Conservation (phyloP, 2,888 invertebrate genomes). For the Glyphotaelius pellucidus region DNA sequence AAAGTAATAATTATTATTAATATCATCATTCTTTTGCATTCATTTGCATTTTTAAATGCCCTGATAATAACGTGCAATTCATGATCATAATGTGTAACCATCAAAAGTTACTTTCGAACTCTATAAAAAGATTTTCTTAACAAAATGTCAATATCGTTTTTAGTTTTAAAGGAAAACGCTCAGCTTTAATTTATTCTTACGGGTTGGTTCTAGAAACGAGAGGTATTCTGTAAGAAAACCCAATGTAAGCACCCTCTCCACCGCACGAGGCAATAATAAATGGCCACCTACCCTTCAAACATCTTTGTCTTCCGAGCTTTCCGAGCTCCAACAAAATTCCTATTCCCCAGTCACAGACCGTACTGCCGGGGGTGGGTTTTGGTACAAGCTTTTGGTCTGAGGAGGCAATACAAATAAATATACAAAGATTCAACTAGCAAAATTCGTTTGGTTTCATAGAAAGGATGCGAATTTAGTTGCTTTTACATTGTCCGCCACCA, state of each 20-base stretch:
- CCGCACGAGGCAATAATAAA: conserved; percentile 59
- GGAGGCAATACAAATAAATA: background rate
- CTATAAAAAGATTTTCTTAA: too few relatives aligned
- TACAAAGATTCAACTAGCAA: background rate
- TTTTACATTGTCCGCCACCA: too few relatives aligned
- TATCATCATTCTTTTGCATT: too few relatives aligned
- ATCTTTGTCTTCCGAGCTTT: conserved; percentile 61
- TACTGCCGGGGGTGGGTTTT: background rate
- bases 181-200: background rate
- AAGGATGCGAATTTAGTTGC: too few relatives aligned
- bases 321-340: background rate
- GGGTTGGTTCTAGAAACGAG: background rate
- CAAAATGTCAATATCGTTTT: too few relatives aligned
- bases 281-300: conserved; percentile 62
- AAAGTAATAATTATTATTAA: too few relatives aligned
- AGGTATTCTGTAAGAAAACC: conserved; percentile 17
- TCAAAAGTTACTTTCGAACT: too few relatives aligned
- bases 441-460: background rate
- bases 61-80: too few relatives aligned
- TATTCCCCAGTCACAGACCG: background rate
- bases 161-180: background rate
- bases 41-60: too few relatives aligned
- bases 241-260: conserved; percentile 54
- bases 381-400: background rate
- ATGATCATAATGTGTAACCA: too few relatives aligned